Base-by-base conservation (phyloP, 23 tunicate genomes). In the Diplosoma virens region DNA sequence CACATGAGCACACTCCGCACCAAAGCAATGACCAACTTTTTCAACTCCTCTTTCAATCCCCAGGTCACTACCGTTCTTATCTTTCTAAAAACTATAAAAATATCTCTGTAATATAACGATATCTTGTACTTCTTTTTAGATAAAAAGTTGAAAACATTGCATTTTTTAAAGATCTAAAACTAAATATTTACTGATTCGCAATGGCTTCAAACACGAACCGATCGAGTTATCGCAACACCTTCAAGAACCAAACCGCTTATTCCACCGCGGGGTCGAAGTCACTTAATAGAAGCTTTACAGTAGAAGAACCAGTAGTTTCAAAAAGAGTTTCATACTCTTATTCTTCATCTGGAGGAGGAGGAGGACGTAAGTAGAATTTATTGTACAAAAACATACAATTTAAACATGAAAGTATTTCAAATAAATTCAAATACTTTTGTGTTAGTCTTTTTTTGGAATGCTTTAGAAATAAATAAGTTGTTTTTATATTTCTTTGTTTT, bases 161-260 rank as follows among this genome's bases (percentile, higher is more conserved):
- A n/a, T n/a, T n/a, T n/a, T n/a, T n/a, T n/a, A n/a, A n/a, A n/a
- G n/a, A n/a, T n/a, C n/a, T n/a, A n/a, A n/a, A n/a, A n/a, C n/a
- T n/a, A n/a, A n/a, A n/a, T n/a, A n/a, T n/a, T n/a, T n/a, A n/a
- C n/a, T n/a, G n/a, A n/a, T 9, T 11, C 52, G 16, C 16, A 23
- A 89, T 82, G 96, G 33, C 81, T 17, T 32, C 76, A 3, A 89
- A 82, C n/a, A 25, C 78, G 2, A 78, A 78, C 1, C 29, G 82
- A 61, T 86, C 93, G 31, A 85, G 93, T 79, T 95, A 95, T 82
- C 75, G 99, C 52, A 85, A 85, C 55, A 92, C 99, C 0, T 95
- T 95, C 37, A 91, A 91, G 26, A 58, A 60, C 37, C 99, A 95
- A 53, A 86, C 99, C 1, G 85, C 99, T 1, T 95, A 82, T 71